Evolutionary conservation across 2,797 vertebrate species (phyloP), one percentile per base, ranked within the genome.

Genomic region (Epinephelus malabaricus): DNA sequence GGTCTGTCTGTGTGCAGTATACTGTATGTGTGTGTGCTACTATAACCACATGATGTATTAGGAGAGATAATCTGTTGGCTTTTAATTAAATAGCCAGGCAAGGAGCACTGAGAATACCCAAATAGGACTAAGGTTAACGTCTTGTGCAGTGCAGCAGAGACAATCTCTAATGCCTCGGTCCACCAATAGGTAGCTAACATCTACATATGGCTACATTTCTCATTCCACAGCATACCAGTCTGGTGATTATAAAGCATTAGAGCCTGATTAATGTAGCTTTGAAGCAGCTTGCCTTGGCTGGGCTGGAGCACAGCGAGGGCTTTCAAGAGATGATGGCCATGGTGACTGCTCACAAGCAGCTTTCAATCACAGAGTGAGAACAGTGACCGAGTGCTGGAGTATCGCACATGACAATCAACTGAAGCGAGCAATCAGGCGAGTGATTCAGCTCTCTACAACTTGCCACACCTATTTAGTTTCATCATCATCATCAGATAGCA

Each of bases 81-180:
- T 93, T 93, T 93, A 93, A 95, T 93, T 92, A 92, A 95, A 89
- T 66, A 85, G 73, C 76, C 73, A 82, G 59, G 64, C 77, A 78
- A 79, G 78, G 54, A 88, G 69, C 79, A 68, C 66, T 47, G 78
- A 72, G 62, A 77, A 83, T 60, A 79, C 55, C 68, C 47, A 79
- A 61, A 87, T 79, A 85, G 78, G 79, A 72, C 76, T 68, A 61
- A 70, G 68, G 78, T 78, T 80, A 84, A 65, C 49, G 19, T 69
- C 71, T 51, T 81, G 82, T 63, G 75, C 43, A 14, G 64, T 11
- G 19, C 65, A 78, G 58, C 53, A 13, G 75, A 89, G 74, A 60
- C 84, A 80, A 93, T 90, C 84, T 88, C 75, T 73, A 83, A 88
- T 86, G 75, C 87, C 46, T 87, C 83, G 78, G 78, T 89, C 80